Evolutionary conservation across 2,797 vertebrate genomes (phyloP), one percentile per base, ranked within the genome.

Genomic region (Lophius americanus): DNA sequence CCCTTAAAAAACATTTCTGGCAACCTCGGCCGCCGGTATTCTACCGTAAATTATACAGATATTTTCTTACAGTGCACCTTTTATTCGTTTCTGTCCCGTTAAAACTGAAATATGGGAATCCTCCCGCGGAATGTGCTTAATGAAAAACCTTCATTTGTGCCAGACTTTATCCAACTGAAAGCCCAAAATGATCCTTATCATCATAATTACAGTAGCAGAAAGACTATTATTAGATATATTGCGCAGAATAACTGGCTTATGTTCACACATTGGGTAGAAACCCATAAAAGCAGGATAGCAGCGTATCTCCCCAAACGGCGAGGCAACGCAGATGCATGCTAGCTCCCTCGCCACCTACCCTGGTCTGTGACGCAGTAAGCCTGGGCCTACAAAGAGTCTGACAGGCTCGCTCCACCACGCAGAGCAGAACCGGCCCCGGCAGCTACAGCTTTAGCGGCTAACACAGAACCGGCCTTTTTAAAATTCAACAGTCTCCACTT

Each of bases 401-500:
- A 49, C 32, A 53, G 68, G 80, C 36, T 65, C 73, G 66, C 76
- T 64, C 38, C 53, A 51, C 53, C 9, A 14, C 48, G 63, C 70
- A 75, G 46, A 46, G 58, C 69, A 33, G 42, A 73, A 59, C 49
- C 51, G 48, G 73, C 5, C 66, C 12, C 32, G 74, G 49, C 76
- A 78, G 75, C 73, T 60, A 43, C 57, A 63, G 72, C 75, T 68
- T 63, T 52, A 80, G 75, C 63, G 64, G 75, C 81, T 66, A 57
- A 62, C 70, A 68, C 76, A 55, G 66, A 71, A 77, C 49, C 47
- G 70, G 67, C 59, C 60, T 85, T 78, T 83, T 89, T 89, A 82
- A 88, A 88, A 90, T 90, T 87, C 84, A 86, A 76, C 78, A 83
- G 75, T 75, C 82, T 73, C 64, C 68, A 73, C 70, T 51, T 61